Evolutionary conservation across 2,888 invertebrate genomes (phyloP), one percentile per base, ranked within the genome.

Genomic region (Thalpophila matura): DNA sequence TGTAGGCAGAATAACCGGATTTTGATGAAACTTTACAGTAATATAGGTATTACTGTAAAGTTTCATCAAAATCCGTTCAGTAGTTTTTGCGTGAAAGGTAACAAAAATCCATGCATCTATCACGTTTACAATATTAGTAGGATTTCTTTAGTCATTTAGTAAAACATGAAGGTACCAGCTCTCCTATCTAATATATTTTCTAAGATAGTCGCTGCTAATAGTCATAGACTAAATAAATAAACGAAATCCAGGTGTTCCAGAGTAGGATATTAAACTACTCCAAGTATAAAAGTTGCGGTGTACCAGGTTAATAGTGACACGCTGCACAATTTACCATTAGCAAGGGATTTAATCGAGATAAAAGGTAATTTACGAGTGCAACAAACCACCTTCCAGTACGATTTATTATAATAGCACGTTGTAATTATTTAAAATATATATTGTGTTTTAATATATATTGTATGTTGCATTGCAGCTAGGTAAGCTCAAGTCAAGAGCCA

Each of bases 271-370:
- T n/a, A 22, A 22, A 22, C n/a, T 12, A 20, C 40, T 40, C 12
- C n/a, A 12, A 4, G 40, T 31, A 7, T 3, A 4, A 26, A 38
- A n/a, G 51, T 45, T 33, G 12, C 12, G 12, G 42, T 22, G 7
- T 14, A 2, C 37, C 14, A 1, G 24, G 7, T 38, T 29, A 35
- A 40, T 22, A 58, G 9, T 24, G 16, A 58, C 29, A 14, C 35
- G 33, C 38, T 22, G 46, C 55, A 60, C 37, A 47, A 43, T 51
- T 40, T 24, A 47, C 53, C 40, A 54, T 24, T 51, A 38, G 22
- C 37, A 27, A 9, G 35, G 35, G 37, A 56, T 61, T 65, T 65
- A 50, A 77, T 58, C 58, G 45, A 50, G 68, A 57, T 64, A 51
- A 46, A 64, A 29, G 20, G 26, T 50, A 31, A 57, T 51, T 69